Conservation (phyloP, 1,140 invertebrate species). For the Oreohelix idahoensis region DNA sequence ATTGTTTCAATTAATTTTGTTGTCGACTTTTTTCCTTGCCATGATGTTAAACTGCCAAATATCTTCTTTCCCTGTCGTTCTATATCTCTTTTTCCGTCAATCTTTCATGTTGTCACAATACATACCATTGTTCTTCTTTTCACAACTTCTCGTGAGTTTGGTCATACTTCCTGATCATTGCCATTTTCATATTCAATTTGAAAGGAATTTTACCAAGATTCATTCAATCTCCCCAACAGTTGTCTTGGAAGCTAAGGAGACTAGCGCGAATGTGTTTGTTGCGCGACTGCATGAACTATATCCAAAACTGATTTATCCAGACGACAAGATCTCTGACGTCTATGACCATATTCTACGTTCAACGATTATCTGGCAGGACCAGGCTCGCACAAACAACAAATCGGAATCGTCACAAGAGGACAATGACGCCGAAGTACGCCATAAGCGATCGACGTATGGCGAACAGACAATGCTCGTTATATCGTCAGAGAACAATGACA, state of each 20-base stretch:
- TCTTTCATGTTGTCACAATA: no score
- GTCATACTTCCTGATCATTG: no score
- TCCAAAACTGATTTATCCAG: background rate
- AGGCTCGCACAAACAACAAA: no score
- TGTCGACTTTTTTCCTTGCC: no score
- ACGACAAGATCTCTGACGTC: background rate
- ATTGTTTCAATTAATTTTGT: no score
- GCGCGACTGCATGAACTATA: background rate
- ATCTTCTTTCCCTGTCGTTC: no score
- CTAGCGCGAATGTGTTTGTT: background rate
- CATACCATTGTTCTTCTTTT: no score
- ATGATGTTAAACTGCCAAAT: no score
- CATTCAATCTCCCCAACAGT: background rate
- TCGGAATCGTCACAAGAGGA: background rate
- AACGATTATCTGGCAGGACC: background rate
- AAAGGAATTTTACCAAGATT: no score
- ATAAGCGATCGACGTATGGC: background rate
- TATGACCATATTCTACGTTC: background rate
- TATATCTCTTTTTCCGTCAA: no score
- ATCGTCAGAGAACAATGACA: background rate
- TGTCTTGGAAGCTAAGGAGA: constrained; percentile 11
- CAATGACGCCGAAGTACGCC: background rate
- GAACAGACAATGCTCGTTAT: background rate
- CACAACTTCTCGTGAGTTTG: no score
- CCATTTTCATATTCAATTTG: no score